Conservation (phyloP, 2,797 vertebrate genomes). For the Chaenodraco wilsoni region DNA sequence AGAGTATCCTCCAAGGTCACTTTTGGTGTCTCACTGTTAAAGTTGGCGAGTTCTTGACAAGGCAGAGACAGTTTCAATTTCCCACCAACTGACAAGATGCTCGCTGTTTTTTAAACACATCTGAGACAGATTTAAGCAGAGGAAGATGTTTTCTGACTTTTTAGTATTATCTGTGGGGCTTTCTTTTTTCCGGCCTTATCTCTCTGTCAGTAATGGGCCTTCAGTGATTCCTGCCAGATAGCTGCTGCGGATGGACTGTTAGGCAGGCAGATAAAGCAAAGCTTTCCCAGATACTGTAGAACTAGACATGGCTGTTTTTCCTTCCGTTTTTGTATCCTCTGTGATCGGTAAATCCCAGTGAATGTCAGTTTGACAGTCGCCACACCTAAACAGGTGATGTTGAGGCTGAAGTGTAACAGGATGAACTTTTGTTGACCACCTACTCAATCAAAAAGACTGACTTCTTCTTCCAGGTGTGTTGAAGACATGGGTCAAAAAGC, state of each 20-base stretch:
- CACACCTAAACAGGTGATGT: constrained; percentile 20
- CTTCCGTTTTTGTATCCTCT: constrained; percentile 40
- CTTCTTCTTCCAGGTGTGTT: constrained; percentile 41
- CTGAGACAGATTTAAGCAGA: constrained; percentile 71
- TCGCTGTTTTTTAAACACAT: constrained; percentile 69
- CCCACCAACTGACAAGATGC: constrained; percentile 73
- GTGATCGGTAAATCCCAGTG: constrained; percentile 67
- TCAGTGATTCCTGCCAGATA: constrained; percentile 76
- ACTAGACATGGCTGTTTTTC: constrained; percentile 57
- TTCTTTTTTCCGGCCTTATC: constrained; percentile 73
- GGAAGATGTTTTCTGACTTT: constrained; percentile 74
- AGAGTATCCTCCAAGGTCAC: constrained; percentile 75
- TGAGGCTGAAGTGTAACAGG: constrained; percentile 23
- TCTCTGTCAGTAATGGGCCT: constrained; percentile 77
- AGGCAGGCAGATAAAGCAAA: constrained; percentile 63
- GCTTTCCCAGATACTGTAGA: constrained; percentile 63
- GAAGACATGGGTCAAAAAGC: constrained; percentile 43
- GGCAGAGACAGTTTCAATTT: constrained; percentile 78
- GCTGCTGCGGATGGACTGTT: constrained; percentile 60
- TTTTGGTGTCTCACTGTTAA: constrained; percentile 68
- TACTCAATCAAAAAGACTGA: constrained; percentile 60
- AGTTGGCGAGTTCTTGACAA: constrained; percentile 77
- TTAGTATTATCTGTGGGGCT: constrained; percentile 70
- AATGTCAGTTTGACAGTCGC: constrained; percentile 70
- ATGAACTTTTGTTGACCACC: constrained; percentile 69